A percentile compares a stretch with the other conserved stretches of the same genome.
Conservation (phyloP, 2,797 vertebrate species). For the Crax fasciolata region DNA sequence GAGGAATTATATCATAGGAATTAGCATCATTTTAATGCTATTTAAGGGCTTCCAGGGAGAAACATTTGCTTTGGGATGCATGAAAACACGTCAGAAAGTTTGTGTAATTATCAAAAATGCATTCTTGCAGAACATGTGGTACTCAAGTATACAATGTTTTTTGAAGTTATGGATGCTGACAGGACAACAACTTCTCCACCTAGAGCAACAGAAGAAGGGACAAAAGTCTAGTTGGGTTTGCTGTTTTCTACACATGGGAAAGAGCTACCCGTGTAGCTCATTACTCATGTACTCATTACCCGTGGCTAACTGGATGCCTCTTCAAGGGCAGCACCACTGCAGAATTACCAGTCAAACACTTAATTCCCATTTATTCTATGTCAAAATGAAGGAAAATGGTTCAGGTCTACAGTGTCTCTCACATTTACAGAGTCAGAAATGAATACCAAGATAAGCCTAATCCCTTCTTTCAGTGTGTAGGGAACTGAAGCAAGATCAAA, state of each 20-base stretch:
- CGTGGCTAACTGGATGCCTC: neutral
- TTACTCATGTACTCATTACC: too few relatives aligned
- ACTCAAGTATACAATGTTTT: fast-evolving
- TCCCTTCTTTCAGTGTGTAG: neutral
- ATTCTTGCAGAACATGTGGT: neutral
- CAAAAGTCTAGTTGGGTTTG: neutral
- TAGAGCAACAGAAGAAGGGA: neutral
- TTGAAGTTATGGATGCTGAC: neutral
- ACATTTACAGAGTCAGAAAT: neutral
- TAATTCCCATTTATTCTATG: neutral
- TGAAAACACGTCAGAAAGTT: neutral
- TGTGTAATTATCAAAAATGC: neutral
- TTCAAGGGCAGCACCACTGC: neutral
- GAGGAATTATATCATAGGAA: neutral
- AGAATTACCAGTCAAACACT: neutral
- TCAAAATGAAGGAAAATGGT: neutral
- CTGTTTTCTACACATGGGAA: neutral
- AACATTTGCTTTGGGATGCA: neutral
- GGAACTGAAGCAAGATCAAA: neutral
- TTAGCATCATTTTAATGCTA: neutral
- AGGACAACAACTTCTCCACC: neutral
- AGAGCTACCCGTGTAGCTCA: neutral
- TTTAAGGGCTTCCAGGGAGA: neutral
- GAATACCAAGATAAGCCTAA: neutral
- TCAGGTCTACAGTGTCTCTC: neutral